phyloP scores from a whole-genome alignment of 2,797 vertebrate genomes.

The Crax fasciolata region DNA sequence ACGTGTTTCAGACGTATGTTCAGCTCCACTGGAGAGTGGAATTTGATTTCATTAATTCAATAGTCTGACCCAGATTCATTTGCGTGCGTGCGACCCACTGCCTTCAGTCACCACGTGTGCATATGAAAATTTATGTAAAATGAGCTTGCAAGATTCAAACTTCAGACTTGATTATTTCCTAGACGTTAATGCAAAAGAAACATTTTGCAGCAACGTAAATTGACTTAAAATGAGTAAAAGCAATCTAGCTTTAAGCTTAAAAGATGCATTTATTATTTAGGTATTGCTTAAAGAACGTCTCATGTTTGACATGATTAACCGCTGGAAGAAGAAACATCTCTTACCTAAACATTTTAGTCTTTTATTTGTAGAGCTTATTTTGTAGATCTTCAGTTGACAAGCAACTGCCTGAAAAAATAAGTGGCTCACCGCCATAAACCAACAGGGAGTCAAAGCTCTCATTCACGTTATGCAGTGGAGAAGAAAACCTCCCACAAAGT shows the following conservation, averaged over 20 bases:
- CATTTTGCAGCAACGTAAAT: background rate
- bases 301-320: background rate
- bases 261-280: constrained; percentile 4
- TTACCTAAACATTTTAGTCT: constrained; percentile 2
- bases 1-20: background rate
- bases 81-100: background rate
- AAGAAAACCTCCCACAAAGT: background rate
- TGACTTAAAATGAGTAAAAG: constrained; percentile 25
- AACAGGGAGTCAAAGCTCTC: background rate
- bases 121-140: background rate
- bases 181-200: background rate
- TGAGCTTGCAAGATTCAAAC: background rate
- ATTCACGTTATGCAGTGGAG: background rate
- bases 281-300: background rate
- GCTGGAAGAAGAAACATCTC: background rate
- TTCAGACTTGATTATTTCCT: background rate
- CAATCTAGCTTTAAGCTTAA: background rate
- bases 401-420: background rate
- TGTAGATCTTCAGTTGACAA: background rate
- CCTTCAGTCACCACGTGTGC: background rate
- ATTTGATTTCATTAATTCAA: background rate
- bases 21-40: background rate
- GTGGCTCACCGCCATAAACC: background rate
- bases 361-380: background rate
- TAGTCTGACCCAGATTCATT: background rate